A percentile compares a stretch with the other conserved stretches of the same genome.
Conservation (phyloP, 2,113 vertebrate genomes). For the Capreolus pygargus region DNA sequence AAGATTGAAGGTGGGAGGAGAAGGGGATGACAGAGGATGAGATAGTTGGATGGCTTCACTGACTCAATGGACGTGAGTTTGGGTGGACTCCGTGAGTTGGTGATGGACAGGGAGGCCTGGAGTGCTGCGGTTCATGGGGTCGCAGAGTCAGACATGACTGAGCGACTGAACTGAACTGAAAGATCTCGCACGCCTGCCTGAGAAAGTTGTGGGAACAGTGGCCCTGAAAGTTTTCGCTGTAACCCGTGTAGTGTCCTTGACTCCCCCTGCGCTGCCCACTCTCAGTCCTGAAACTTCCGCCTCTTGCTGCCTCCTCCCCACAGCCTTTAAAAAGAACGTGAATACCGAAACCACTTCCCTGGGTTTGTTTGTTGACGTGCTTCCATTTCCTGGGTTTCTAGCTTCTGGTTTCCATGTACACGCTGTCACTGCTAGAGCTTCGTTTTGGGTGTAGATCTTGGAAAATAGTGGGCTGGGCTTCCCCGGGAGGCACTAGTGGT, state of each 20-base stretch:
- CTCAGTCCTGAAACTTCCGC: not conserved
- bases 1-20: not conserved
- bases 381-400: not conserved
- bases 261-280: fast-evolving
- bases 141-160: fast-evolving
- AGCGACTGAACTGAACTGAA: not conserved
- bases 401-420: not conserved
- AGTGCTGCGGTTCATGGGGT: not conserved
- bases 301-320: not conserved
- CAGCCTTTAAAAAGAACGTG: not conserved
- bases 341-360: not conserved
- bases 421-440: not conserved
- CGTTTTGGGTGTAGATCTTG: not conserved
- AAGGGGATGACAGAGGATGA: not conserved
- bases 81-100: fast-evolving
- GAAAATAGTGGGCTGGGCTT: not conserved
- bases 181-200: not conserved
- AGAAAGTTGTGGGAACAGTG: not conserved
- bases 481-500: not conserved
- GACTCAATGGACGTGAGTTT: not conserved
- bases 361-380: fast-evolving
- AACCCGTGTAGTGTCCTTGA: not conserved
- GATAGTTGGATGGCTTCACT: not conserved
- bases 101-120: not conserved
- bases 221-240: fast-evolving